These are phyloP conservation scores for Ptychadena robeensis DNA, from an alignment of 2,797 vertebrate species.

Conservation along the genomic window DNA sequence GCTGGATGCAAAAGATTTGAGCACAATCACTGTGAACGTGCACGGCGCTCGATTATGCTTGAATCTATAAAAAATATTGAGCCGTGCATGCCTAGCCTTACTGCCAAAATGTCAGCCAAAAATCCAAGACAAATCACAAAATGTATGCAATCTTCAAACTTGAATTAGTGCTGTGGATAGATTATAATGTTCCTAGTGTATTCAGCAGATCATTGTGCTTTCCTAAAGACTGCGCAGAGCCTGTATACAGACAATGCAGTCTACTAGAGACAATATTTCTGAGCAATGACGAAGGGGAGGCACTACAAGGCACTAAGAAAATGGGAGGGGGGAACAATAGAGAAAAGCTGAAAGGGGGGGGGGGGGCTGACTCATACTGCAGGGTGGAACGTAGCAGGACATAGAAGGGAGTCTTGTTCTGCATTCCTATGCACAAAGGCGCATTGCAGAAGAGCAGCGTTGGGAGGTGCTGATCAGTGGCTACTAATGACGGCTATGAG, in stretches of 20 bases:
- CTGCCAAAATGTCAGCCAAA: too few relatives aligned
- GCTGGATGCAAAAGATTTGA: too few relatives aligned
- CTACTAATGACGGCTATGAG: conserved; percentile 18
- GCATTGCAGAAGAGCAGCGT: conserved; percentile 34
- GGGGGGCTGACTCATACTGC: conserved; percentile 53
- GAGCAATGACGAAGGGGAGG: conserved; percentile 17
- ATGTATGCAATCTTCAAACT: too few relatives aligned
- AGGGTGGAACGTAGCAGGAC: conserved; percentile 43
- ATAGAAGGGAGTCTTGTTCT: conserved; percentile 56
- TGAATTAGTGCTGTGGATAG: too few relatives aligned
- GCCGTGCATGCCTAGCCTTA: too few relatives aligned
- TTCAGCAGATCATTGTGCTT: neutral
- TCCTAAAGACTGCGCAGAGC: neutral
- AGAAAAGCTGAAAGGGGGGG: conserved; percentile 32
- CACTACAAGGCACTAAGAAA: conserved; percentile 16
- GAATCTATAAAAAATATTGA: too few relatives aligned
- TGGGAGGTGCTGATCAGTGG: neutral
- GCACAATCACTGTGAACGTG: too few relatives aligned
- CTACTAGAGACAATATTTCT: neutral
- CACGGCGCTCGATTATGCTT: too few relatives aligned
- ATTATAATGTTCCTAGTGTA: too few relatives aligned
- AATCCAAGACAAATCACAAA: too few relatives aligned
- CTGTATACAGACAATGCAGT: neutral
- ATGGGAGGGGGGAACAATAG: conserved; percentile 36
- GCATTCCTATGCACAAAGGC: conserved; percentile 56